Percentiles rank a stretch among this genome's conserved stretches.
Evolutionary conservation across 2,113 vertebrate species (phyloP).

Genomic region (Ptychochromis oligacanthus): DNA sequence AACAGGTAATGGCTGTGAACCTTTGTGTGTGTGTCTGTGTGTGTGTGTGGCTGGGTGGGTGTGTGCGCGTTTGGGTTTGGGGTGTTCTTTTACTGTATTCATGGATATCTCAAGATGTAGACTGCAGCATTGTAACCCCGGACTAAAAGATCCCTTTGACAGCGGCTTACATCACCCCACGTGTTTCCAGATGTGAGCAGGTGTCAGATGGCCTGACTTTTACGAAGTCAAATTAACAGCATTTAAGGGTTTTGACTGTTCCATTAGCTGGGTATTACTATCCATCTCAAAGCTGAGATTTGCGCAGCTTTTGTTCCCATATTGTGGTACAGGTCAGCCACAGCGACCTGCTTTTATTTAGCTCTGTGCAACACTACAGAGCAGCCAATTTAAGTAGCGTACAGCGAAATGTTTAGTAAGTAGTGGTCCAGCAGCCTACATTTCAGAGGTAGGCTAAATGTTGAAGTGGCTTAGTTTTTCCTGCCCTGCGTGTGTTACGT

Average conservation of each 20-base stretch:
- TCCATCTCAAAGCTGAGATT: too few species aligned
- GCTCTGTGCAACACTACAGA: not conserved
- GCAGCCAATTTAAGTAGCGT: not conserved
- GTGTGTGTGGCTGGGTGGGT: fast-evolving
- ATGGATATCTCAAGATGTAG: not conserved
- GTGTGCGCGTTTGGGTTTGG: not conserved
- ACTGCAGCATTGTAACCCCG: not conserved
- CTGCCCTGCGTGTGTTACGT: not conserved
- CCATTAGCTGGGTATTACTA: not conserved
- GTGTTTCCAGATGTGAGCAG: constrained; percentile 61
- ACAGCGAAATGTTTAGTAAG: not conserved
- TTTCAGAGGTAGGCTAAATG: not conserved
- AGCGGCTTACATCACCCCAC: not conserved
- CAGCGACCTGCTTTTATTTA: not conserved
- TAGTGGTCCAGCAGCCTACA: not conserved
- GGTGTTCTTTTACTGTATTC: not conserved
- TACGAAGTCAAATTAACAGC: not conserved
- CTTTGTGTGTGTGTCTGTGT: not conserved
- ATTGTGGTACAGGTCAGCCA: not conserved
- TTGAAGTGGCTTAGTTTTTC: not conserved
- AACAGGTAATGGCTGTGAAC: constrained; percentile 54
- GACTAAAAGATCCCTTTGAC: not conserved
- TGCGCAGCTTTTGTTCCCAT: not conserved
- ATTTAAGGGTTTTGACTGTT: not conserved
- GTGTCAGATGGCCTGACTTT: constrained; percentile 19